A percentile compares a stretch with the other conserved stretches of the same genome.
Conservation (phyloP, 1,140 invertebrate species). For the Heliothis virescens region DNA sequence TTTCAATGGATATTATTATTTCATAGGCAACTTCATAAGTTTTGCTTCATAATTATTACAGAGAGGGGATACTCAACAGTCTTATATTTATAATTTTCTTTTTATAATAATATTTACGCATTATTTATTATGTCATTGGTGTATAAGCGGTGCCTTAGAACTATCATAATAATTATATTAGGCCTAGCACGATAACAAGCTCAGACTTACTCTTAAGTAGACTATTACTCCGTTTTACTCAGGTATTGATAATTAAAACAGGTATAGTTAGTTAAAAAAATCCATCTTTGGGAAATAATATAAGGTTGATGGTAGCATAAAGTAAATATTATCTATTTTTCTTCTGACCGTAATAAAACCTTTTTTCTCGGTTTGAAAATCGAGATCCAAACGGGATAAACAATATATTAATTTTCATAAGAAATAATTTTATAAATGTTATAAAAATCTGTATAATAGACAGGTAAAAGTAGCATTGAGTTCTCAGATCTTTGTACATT, state of each 20-base stretch:
- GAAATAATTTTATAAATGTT: background rate
- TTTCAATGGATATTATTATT: background rate
- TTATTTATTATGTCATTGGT: constrained; percentile 2
- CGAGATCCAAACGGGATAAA: background rate
- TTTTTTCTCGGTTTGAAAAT: background rate
- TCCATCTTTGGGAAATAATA: no score
- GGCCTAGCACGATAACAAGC: constrained; percentile 12
- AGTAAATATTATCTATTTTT: no score
- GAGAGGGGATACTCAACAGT: constrained; percentile 10
- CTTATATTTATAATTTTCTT: constrained; percentile 6
- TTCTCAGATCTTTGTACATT: background rate
- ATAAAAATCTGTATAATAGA: constrained; percentile 7
- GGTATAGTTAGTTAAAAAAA: no score
- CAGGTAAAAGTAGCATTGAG: background rate
- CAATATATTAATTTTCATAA: background rate
- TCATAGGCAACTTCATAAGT: background rate
- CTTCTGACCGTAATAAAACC: no score
- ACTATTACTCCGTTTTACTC: background rate
- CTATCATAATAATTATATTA: constrained; percentile 22
- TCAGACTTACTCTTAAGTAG: constrained; percentile 20
- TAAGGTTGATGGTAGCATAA: no score
- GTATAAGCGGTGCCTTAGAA: constrained; percentile 4
- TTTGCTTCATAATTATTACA: background rate
- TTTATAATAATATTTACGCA: constrained; percentile 8
- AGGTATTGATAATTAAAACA: background rate